These are phyloP conservation scores for Leucoraja ocellata DNA, from an alignment of 2,797 vertebrate species.

Conservation along the genomic window DNA sequence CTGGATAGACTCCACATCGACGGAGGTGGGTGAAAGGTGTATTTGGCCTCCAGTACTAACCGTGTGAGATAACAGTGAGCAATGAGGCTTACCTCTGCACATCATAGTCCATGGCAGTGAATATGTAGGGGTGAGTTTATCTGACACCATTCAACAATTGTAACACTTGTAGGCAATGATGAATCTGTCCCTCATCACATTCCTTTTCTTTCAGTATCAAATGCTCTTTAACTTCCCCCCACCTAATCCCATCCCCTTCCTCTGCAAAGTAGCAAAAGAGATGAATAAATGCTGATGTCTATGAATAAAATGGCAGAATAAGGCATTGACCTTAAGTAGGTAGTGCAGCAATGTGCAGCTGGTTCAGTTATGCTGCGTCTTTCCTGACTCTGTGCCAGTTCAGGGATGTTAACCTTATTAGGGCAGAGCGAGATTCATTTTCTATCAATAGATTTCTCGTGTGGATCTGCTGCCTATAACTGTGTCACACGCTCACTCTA, in stretches of 20 bases:
- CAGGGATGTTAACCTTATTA: background rate
- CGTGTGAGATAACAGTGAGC: too few relatives aligned
- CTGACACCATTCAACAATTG: too few relatives aligned
- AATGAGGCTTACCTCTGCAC: too few relatives aligned
- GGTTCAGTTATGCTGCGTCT: background rate
- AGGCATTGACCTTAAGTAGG: constrained; percentile 18
- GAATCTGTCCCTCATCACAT: background rate
- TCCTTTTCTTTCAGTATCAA: background rate
- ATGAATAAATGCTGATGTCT: background rate
- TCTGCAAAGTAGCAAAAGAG: background rate
- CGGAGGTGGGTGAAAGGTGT: too few relatives aligned
- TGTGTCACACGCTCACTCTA: constrained; percentile 16
- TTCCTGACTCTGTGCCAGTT: background rate
- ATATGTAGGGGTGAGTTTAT: too few relatives aligned
- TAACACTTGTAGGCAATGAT: too few relatives aligned
- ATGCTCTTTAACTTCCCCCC: background rate
- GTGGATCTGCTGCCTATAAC: constrained; percentile 30
- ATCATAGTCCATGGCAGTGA: too few relatives aligned
- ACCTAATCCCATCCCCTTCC: too few relatives aligned
- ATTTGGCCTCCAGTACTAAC: too few relatives aligned
- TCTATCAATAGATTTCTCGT: constrained; percentile 20
- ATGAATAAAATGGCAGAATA: background rate
- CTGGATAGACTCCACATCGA: too few relatives aligned
- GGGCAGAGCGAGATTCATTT: constrained; percentile 18
- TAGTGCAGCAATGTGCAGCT: background rate